phyloP scores from a whole-genome alignment of 2,113 vertebrate species.

The Podarcis muralis region DNA sequence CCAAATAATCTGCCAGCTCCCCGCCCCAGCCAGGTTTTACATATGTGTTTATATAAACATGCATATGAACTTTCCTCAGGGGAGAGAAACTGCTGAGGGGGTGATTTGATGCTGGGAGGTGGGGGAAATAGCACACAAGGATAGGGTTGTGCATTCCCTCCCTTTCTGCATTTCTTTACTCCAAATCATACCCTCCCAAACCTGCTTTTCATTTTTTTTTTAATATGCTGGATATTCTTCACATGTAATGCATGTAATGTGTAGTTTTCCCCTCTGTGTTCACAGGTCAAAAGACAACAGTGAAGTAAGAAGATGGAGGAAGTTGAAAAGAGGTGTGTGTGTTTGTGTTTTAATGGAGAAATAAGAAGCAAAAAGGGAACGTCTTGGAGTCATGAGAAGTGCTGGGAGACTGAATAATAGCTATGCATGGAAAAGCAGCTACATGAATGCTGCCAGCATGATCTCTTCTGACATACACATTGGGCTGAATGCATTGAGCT shows the following conservation, averaged over 20 bases:
- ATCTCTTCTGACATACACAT: slow-evolving; percentile 24
- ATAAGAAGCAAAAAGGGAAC: background rate
- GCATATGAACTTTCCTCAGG: background rate
- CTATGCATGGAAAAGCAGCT: background rate
- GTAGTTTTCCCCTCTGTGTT: background rate
- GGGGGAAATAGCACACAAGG: no score
- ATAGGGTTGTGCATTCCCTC: background rate
- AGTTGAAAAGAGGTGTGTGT: accelerated
- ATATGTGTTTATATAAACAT: background rate
- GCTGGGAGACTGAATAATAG: background rate
- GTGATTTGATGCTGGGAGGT: background rate
- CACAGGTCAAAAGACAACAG: background rate
- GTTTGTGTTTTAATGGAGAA: background rate
- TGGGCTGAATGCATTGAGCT: slow-evolving; percentile 16
- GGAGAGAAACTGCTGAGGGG: background rate
- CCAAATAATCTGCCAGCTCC: background rate
- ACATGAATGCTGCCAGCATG: slow-evolving; percentile 16
- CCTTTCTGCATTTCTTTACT: no score
- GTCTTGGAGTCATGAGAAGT: accelerated
- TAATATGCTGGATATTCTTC: background rate
- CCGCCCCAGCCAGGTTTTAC: no score
- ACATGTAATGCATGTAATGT: background rate
- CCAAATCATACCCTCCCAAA: background rate
- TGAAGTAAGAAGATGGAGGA: background rate
- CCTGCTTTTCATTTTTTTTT: background rate